phyloP scores from a whole-genome alignment of 2,797 vertebrate genomes.

The Molothrus aeneus region DNA sequence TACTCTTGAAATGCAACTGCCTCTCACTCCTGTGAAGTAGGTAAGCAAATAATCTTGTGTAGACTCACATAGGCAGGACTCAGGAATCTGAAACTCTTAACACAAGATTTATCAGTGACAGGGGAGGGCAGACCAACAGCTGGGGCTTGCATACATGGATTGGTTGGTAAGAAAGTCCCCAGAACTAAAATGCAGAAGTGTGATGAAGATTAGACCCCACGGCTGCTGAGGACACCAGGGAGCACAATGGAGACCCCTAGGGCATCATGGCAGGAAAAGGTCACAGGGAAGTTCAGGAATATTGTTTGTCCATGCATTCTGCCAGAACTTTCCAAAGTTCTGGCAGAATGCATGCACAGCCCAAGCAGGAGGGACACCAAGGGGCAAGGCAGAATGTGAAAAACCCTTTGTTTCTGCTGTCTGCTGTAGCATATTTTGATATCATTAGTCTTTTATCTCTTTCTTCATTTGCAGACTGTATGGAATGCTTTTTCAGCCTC shows the following conservation, averaged over 20 bases:
- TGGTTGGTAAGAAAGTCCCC: background rate
- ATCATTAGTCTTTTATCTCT: background rate
- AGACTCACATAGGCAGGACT: background rate
- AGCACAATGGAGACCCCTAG: background rate
- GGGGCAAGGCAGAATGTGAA: background rate
- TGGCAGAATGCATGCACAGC: background rate
- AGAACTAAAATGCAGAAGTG: background rate
- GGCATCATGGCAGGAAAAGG: background rate
- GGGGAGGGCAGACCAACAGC: background rate
- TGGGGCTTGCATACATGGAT: background rate
- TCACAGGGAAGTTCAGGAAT: background rate
- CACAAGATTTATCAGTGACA: background rate
- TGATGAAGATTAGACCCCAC: fast-evolving
- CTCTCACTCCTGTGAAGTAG: background rate
- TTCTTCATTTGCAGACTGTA: background rate
- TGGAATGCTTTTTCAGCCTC: background rate
- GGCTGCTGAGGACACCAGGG: background rate
- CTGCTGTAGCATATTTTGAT: background rate
- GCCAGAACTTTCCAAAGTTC: background rate
- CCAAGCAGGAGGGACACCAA: fast-evolving
- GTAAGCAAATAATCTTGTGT: background rate
- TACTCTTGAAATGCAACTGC: background rate
- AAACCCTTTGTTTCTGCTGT: background rate
- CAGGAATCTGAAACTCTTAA: background rate
- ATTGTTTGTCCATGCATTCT: too few relatives aligned